Evolutionary conservation across 2,797 vertebrate species (phyloP).

Genomic region (Cheirogaleus major): DNA sequence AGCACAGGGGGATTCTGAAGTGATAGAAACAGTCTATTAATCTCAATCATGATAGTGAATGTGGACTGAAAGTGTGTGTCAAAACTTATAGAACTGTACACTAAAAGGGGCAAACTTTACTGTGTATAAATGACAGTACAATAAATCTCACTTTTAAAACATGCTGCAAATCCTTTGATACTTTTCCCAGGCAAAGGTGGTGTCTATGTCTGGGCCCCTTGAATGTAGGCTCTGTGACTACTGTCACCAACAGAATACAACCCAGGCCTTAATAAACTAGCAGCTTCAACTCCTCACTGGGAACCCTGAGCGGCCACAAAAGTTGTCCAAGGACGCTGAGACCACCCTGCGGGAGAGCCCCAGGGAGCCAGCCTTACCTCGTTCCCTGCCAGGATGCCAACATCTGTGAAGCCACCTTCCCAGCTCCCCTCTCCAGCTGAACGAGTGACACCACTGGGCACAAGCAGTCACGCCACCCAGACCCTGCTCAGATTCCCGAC

Average conservation of each 20-base stretch:
- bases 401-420: neutral
- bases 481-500: neutral
- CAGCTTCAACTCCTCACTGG: neutral
- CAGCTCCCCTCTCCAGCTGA: neutral
- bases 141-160: neutral
- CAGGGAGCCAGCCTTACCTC: neutral
- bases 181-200: neutral
- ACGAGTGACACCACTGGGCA: neutral
- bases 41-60: neutral
- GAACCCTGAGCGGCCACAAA: neutral
- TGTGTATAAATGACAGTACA: neutral
- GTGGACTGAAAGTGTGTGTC: neutral
- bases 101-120: neutral
- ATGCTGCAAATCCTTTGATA: neutral
- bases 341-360: neutral
- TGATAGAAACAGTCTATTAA: neutral
- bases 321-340: neutral
- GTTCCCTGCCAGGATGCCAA: too few species aligned
- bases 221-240: neutral
- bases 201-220: neutral
- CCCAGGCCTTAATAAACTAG: neutral
- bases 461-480: too few species aligned
- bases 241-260: neutral
- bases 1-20: neutral
- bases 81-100: neutral